Conservation (phyloP, 2,888 invertebrate genomes). For the Listrodromus nycthemerus region DNA sequence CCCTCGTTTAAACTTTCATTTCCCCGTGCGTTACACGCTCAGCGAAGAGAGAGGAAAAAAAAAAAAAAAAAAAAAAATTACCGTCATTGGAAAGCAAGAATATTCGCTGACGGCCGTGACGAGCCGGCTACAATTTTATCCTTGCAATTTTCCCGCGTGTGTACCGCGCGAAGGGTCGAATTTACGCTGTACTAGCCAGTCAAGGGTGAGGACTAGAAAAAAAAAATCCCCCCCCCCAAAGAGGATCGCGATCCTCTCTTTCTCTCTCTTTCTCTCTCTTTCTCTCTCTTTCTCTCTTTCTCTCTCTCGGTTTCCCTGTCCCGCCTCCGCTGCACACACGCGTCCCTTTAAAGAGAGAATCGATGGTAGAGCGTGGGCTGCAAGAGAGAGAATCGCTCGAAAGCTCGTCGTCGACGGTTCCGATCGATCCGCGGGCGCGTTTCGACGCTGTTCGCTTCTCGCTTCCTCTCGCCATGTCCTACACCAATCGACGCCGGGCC, state of each 20-base stretch:
- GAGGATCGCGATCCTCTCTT: conserved; percentile 55
- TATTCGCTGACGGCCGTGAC: background rate
- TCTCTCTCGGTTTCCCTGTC: background rate
- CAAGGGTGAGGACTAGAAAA: conserved; percentile 22
- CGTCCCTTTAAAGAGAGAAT: conserved; percentile 63
- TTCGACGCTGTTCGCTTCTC: conserved; percentile 64
- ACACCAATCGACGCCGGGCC: conserved; percentile 37
- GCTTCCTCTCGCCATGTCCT: conserved; percentile 38
- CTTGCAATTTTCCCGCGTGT: background rate
- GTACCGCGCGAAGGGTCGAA: background rate
- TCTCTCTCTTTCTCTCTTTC: background rate
- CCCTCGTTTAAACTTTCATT: background rate
- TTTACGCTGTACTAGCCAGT: background rate
- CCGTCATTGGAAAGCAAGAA: background rate
- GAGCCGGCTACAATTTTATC: background rate
- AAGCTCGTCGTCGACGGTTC: conserved; percentile 64
- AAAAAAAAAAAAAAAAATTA: background rate
- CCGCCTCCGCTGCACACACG: conserved; percentile 40
- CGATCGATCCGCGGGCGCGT: conserved; percentile 65
- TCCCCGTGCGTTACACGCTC: background rate
- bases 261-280: background rate
- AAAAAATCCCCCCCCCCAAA: background rate
- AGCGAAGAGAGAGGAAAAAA: background rate
- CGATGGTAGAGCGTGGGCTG: conserved; percentile 57
- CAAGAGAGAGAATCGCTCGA: conserved; percentile 61